Evolutionary conservation across 2,797 vertebrate species (phyloP).

Genomic region (Avahi laniger): DNA sequence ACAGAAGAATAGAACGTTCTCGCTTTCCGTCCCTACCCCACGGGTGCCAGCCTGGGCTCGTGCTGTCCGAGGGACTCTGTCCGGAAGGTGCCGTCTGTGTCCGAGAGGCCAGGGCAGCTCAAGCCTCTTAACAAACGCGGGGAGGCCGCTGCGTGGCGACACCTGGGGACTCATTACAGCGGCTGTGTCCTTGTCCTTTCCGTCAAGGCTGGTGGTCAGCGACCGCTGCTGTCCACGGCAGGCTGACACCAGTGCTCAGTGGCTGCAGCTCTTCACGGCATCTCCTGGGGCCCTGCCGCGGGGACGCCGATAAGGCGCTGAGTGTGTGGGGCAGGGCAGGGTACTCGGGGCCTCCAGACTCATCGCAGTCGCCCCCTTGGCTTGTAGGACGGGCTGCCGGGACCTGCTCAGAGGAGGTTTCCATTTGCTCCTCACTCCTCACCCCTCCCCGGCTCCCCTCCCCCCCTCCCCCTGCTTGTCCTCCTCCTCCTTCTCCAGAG

Average conservation of each 20-base stretch:
- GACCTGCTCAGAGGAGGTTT: too few relatives aligned
- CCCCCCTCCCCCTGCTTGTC: rapidly evolving
- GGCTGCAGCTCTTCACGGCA: background rate
- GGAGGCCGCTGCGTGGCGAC: background rate
- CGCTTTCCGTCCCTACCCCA: rapidly evolving
- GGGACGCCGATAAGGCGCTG: rapidly evolving
- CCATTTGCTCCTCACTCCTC: too few relatives aligned
- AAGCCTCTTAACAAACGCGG: background rate
- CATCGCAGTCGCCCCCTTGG: too few relatives aligned
- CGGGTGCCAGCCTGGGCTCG: background rate
- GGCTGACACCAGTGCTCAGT: rapidly evolving
- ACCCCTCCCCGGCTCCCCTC: rapidly evolving
- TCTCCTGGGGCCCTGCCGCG: background rate
- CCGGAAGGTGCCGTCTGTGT: background rate
- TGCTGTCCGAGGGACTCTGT: background rate
- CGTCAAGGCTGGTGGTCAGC: background rate
- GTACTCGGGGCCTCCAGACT: background rate
- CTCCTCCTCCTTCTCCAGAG: background rate
- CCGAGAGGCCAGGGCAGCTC: too few relatives aligned
- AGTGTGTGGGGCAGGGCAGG: background rate
- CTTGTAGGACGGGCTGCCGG: too few relatives aligned
- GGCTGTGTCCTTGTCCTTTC: rapidly evolving
- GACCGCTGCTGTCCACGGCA: rapidly evolving
- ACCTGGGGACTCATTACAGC: rapidly evolving
- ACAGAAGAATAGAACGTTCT: background rate